Conservation (phyloP, 2,888 invertebrate species). For the Embidobia sp. region DNA sequence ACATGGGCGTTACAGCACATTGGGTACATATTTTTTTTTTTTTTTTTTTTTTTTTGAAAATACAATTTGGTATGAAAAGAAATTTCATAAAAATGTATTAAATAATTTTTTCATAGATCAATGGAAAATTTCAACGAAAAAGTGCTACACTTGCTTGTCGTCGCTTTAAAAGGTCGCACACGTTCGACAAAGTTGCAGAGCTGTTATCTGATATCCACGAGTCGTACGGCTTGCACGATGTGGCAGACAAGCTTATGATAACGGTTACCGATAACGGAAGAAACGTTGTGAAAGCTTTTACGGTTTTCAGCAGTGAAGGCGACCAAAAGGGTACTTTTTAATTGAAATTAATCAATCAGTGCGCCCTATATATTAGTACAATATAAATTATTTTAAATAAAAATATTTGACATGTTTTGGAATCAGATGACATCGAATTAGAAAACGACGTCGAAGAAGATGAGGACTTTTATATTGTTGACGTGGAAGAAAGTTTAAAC, state of each 20-base stretch:
- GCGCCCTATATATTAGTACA: not conserved
- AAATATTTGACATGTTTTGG: not conserved
- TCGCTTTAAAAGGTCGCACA: slow-evolving; percentile 1
- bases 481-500: not conserved
- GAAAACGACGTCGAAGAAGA: too few species aligned
- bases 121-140: too few species aligned
- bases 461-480: not conserved
- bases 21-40: too few species aligned
- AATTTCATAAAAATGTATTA: too few species aligned
- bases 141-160: not conserved
- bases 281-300: slow-evolving; percentile 9
- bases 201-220: not conserved
- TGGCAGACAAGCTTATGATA: not conserved
- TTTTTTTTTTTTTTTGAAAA: too few species aligned
- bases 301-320: not conserved
- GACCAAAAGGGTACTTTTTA: too few species aligned
- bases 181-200: not conserved
- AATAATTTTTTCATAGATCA: too few species aligned
- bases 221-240: not conserved
- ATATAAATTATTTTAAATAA: not conserved
- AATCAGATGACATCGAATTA: not conserved
- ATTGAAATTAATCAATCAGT: not conserved
- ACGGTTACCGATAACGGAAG: slow-evolving; percentile 4
- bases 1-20: too few species aligned
- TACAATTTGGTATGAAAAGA: too few species aligned